These are phyloP conservation scores for Brachycybe producta DNA, from an alignment of 2,888 invertebrate genomes.

Conservation along the genomic window DNA sequence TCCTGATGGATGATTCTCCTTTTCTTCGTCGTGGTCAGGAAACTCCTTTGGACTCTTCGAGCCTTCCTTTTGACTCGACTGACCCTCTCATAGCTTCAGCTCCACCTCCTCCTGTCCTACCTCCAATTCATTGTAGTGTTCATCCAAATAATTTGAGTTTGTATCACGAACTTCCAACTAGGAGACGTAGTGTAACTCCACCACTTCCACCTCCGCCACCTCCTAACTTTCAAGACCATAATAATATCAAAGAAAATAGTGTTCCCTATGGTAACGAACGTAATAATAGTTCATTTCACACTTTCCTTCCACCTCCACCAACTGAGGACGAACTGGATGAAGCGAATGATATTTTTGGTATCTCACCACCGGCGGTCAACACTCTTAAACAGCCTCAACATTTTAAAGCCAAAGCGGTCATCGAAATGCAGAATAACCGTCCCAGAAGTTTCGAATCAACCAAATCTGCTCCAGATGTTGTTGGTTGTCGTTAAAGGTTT, in stretches of 20 bases:
- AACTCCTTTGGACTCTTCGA: conserved; percentile 13
- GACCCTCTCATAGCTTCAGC: conserved; percentile 13
- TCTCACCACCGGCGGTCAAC: conserved; percentile 18
- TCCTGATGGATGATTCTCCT: conserved; percentile 4
- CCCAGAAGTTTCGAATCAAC: conserved; percentile 48
- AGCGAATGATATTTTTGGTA: conserved; percentile 17
- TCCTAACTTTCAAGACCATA: not conserved
- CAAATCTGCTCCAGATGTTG: conserved; percentile 79
- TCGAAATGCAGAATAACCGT: conserved; percentile 26
- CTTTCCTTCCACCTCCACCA: conserved; percentile 11
- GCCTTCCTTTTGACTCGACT: conserved; percentile 14
- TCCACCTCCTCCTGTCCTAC: conserved; percentile 8
- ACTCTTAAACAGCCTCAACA: conserved; percentile 24
- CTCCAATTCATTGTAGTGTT: conserved; percentile 1
- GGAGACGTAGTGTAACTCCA: conserved; percentile 1
- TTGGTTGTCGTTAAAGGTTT: conserved; percentile 43
- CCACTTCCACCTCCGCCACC: conserved; percentile 17
- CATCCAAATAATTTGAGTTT: too few relatives aligned
- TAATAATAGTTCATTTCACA: conserved; percentile 6
- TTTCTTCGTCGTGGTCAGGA: conserved; percentile 5
- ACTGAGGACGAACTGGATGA: conserved; percentile 17
- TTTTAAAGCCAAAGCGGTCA: conserved; percentile 48
- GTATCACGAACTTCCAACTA: not conserved
- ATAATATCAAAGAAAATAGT: not conserved
- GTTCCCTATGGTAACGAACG: not conserved